These are phyloP conservation scores for Portunus trituberculatus DNA, from an alignment of 1,140 invertebrate species.

Conservation along the genomic window DNA sequence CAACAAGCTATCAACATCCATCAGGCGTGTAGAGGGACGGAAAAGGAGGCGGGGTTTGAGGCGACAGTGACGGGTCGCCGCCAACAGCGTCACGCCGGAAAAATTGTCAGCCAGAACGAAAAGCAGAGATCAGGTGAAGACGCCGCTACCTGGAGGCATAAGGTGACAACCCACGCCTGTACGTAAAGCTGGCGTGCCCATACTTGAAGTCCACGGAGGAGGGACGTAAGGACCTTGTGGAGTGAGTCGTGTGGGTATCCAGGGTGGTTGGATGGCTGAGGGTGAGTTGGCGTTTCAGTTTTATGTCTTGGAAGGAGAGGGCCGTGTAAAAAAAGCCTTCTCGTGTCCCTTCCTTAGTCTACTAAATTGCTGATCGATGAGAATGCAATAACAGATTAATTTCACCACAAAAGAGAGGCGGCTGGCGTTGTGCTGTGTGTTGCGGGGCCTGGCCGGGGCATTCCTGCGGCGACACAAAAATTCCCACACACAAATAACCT, in stretches of 20 bases:
- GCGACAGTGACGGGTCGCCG: slow-evolving; percentile 32
- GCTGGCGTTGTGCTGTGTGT: neutral
- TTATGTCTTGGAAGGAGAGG: neutral
- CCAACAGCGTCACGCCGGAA: slow-evolving; percentile 37
- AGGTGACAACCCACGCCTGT: neutral
- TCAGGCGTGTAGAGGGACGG: neutral
- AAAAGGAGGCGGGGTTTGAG: neutral
- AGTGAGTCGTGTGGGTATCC: neutral
- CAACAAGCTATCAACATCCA: slow-evolving; percentile 54
- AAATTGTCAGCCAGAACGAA: slow-evolving; percentile 50
- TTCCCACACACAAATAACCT: neutral
- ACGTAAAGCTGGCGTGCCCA: neutral
- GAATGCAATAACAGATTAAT: slow-evolving; percentile 72
- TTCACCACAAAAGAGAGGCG: slow-evolving; percentile 31
- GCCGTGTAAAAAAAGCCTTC: slow-evolving; percentile 7
- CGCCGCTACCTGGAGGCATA: neutral
- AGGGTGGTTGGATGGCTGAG: neutral
- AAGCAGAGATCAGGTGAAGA: slow-evolving; percentile 53
- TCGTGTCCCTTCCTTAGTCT: slow-evolving; percentile 69
- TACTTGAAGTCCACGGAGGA: neutral
- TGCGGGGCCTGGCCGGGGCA: neutral
- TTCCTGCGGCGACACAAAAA: slow-evolving; percentile 33
- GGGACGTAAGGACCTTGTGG: neutral
- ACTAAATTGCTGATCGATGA: slow-evolving; percentile 71
- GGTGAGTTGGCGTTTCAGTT: neutral